Percentiles rank a stretch among this genome's conserved stretches.
These are phyloP conservation scores for Bos taurus DNA, from an alignment of 2,113 vertebrate genomes.

Conservation along the genomic window ARS-UCD2.0 NC_037351.1:32351501-32352000, in stretches of 20 bases:
- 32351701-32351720: not conserved
- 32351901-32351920: not conserved
- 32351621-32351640: not conserved
- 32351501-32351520: not conserved
- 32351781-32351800: not conserved
- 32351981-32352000: no score
- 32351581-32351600: not conserved
- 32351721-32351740: not conserved
- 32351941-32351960: no score
- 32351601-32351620: not conserved
- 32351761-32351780: not conserved
- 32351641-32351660: not conserved
- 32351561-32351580: not conserved
- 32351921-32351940: not conserved
- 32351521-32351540: not conserved
- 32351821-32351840: not conserved
- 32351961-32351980: no score
- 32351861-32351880: not conserved
- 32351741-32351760: not conserved
- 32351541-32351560: not conserved
- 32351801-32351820: not conserved
- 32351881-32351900: not conserved
- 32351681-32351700: not conserved
- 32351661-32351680: not conserved
- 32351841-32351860: slow-evolving; percentile 1